Conservation (phyloP, 2,797 vertebrate genomes). For the Capromys pilorides region DNA sequence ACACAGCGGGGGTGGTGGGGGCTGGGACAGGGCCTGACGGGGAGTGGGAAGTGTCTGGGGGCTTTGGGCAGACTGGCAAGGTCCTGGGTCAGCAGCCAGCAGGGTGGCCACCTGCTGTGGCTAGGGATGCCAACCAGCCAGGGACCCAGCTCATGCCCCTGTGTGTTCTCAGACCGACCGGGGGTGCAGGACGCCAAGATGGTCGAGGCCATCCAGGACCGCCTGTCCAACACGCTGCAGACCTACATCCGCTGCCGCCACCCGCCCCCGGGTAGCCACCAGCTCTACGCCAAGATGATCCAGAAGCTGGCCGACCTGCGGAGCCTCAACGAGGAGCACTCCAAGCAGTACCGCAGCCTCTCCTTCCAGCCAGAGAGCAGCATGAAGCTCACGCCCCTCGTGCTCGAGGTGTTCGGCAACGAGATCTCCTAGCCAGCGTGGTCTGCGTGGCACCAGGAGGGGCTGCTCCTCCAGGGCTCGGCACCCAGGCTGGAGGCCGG, state of each 20-base stretch:
- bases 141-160: not conserved
- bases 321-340: slow-evolving; percentile 97
- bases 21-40: not conserved
- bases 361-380: slow-evolving; percentile 93
- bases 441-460: not conserved
- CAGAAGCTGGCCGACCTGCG: slow-evolving; percentile 97
- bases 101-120: not conserved
- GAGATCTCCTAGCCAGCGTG: slow-evolving; percentile 89
- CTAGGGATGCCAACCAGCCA: not conserved
- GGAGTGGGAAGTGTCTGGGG: not conserved
- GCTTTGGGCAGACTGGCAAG: not conserved
- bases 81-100: not conserved
- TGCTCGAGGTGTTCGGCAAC: slow-evolving; percentile 92
- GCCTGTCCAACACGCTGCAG: slow-evolving; percentile 92
- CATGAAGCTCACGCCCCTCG: slow-evolving; percentile 95
- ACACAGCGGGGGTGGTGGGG: not conserved
- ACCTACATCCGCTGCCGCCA: slow-evolving; percentile 92
- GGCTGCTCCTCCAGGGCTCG: not conserved
- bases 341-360: slow-evolving; percentile 95
- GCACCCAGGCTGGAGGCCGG: not conserved
- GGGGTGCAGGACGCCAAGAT: slow-evolving; percentile 93
- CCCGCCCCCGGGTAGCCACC: slow-evolving; percentile 88
- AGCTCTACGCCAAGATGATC: slow-evolving; percentile 98
- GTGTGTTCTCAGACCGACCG: slow-evolving; percentile 89
- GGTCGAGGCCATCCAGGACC: slow-evolving; percentile 94